Evolutionary conservation across 1,140 invertebrate genomes (phyloP).

Genomic region (Metaphire vulgaris): DNA sequence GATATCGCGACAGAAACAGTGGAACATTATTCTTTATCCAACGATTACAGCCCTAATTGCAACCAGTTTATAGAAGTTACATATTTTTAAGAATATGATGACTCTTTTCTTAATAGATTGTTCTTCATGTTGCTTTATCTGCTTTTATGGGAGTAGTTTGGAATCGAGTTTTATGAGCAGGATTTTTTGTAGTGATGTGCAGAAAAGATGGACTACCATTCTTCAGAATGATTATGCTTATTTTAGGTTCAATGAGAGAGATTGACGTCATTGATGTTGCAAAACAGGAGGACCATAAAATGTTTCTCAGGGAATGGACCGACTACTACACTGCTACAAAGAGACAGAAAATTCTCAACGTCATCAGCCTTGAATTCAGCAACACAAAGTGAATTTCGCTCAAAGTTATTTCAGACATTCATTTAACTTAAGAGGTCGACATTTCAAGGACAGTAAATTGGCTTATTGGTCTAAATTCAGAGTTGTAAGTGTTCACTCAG

Average conservation of each 20-base stretch:
- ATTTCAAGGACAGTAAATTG: background rate
- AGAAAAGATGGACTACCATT: too few species aligned
- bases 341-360: conserved; percentile 70
- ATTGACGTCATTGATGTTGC: conserved; percentile 84
- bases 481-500: background rate
- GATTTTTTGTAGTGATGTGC: too few species aligned
- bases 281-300: conserved; percentile 70
- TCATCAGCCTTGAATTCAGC: conserved; percentile 83
- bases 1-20: too few species aligned
- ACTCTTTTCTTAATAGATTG: too few species aligned
- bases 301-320: conserved; percentile 73
- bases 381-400: conserved; percentile 62
- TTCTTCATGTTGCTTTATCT: too few species aligned
- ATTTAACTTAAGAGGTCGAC: background rate
- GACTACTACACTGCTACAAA: conserved; percentile 72
- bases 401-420: background rate
- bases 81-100: too few species aligned
- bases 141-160: too few species aligned
- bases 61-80: too few species aligned
- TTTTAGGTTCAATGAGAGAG: conserved; percentile 54
- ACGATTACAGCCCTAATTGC: too few species aligned
- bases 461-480: background rate
- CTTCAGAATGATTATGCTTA: too few species aligned
- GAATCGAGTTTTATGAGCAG: too few species aligned
- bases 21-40: too few species aligned